Base-by-base conservation (phyloP, 2,113 vertebrate species). In the Corvus cornix region DNA sequence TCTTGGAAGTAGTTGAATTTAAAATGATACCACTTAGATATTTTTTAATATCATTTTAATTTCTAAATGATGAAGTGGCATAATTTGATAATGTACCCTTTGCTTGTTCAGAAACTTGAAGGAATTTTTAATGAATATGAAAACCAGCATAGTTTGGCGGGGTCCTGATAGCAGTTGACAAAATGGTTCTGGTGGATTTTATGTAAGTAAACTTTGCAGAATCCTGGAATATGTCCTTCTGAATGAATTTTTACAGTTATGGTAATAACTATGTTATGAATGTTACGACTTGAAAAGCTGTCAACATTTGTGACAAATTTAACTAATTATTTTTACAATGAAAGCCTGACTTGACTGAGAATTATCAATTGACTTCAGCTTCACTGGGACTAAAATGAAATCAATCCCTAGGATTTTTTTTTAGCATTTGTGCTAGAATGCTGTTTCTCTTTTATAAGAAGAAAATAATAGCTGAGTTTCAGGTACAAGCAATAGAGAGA, bases 281-380 rank as follows among this genome's bases (percentile, higher is more conserved):
- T 33, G 11, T 81, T 73, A 33, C 23, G 78, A 58, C 39, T 74
- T 87, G 74, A 76, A 94, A 94, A 82, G 64, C 69, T 89, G 73
- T 84, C 84, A 94, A 67, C 44, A n/a, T 94, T 87, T 90, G 24
- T 82, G 74, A 52, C 78, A 82, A 82, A 92, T 75, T 74, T 63
- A 84, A 30, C 35, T 89, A 77, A 89, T 80, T 88, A 56, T 84
- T 88, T 88, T 83, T 73, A 85, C 31, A 49, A n/a, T 88, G 63
- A 86, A 86, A 94, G 20, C 22, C 52, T 87, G 81, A 84, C 52
- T 84, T 62, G n/a, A 91, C 69, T 94, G 68, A 74, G 55, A 91
- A 87, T 94, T 81, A 95, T 74, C 41, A 90, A 48, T 51, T 89
- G 23, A 51, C 51, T 90, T 96, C 63, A 49, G 16, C 39, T 84